phyloP scores from a whole-genome alignment of 1,140 invertebrate species.

The Zaprionus taronus region DNA sequence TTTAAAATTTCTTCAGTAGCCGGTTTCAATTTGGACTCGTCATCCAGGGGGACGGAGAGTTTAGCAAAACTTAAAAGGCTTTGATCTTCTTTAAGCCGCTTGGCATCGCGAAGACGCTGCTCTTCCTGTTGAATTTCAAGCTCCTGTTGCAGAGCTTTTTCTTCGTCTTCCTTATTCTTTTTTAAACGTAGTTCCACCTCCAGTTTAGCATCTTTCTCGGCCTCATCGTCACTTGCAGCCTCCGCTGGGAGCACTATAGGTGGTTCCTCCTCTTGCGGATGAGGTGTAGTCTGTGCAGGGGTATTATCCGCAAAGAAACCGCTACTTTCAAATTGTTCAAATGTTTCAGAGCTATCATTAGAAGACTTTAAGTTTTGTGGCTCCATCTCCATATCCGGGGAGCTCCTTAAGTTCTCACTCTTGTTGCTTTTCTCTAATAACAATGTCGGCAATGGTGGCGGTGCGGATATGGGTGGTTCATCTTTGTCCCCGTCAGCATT shows the following conservation, averaged over 20 bases:
- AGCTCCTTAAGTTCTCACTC: constrained; percentile 38
- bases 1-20: neutral
- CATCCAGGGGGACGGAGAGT: constrained; percentile 59
- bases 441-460: neutral
- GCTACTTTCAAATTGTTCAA: constrained; percentile 68
- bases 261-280: constrained; percentile 39
- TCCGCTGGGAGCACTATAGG: neutral
- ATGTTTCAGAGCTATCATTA: constrained; percentile 71
- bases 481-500: constrained; percentile 26
- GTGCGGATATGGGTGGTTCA: neutral
- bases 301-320: constrained; percentile 65
- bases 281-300: constrained; percentile 38
- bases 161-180: constrained; percentile 65
- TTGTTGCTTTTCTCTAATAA: neutral
- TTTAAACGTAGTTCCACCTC: constrained; percentile 67
- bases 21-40: constrained; percentile 2
- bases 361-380: constrained; percentile 67
- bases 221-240: constrained; percentile 41
- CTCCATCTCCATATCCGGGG: constrained; percentile 59
- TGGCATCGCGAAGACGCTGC: constrained; percentile 62
- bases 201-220: constrained; percentile 60
- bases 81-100: constrained; percentile 73
- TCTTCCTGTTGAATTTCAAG: constrained; percentile 58
- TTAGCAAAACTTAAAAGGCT: constrained; percentile 68
- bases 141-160: constrained; percentile 58